A percentile compares a stretch with the other conserved stretches of the same genome.
Evolutionary conservation across 2,113 vertebrate genomes (phyloP).

Genomic region (Phrynosoma blainvillii): DNA sequence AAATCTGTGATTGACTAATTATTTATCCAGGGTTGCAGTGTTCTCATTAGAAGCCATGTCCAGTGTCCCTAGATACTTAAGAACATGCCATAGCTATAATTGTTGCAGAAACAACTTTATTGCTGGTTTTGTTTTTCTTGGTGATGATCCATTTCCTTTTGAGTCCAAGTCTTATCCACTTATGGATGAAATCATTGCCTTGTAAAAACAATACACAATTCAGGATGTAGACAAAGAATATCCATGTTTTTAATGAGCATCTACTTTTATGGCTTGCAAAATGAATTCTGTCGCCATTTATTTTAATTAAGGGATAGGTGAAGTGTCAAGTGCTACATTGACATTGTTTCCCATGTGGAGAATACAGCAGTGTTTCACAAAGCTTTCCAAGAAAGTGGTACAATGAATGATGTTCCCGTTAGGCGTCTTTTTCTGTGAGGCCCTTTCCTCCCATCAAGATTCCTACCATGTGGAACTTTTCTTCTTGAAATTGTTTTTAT

Average conservation of each 20-base stretch:
- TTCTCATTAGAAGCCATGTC: constrained; percentile 39
- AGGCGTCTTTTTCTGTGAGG: constrained; percentile 9
- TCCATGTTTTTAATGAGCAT: not conserved
- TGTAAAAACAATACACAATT: constrained; percentile 31
- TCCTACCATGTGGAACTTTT: constrained; percentile 30
- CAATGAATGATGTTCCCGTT: constrained; percentile 41
- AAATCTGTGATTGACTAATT: not conserved
- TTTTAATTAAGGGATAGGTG: constrained; percentile 48
- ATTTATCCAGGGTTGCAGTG: not conserved
- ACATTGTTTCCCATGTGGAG: constrained; percentile 45
- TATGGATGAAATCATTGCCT: constrained; percentile 27
- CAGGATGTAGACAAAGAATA: constrained; percentile 32
- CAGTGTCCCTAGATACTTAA: constrained; percentile 24
- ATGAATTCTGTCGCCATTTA: constrained; percentile 27
- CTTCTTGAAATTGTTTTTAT: not conserved
- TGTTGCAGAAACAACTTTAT: constrained; percentile 21
- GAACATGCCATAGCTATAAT: not conserved
- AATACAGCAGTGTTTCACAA: constrained; percentile 52
- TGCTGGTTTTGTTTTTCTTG: constrained; percentile 26
- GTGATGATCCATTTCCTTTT: not conserved
- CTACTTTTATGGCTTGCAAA: constrained; percentile 13
- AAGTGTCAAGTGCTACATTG: constrained; percentile 45
- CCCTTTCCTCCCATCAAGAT: constrained; percentile 24
- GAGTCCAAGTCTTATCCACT: not conserved
- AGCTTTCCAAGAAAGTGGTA: constrained; percentile 54